Base-by-base conservation (phyloP, 2,113 vertebrate species). In the Pygoscelis antarcticus region DNA sequence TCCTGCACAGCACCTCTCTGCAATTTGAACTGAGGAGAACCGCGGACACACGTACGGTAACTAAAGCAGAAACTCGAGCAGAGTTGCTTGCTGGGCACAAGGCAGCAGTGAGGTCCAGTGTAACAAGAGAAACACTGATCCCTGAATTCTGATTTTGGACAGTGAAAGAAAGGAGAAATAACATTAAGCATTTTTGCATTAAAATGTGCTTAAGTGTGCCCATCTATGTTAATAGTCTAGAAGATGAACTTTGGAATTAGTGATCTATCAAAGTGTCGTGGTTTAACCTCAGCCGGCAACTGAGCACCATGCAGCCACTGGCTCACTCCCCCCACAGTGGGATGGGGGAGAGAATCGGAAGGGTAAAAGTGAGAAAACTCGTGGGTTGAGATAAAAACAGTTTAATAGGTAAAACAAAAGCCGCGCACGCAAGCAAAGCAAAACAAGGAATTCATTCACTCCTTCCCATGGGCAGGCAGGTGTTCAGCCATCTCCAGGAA, bases 41-140 rank as follows among this genome's bases (percentile, higher is more conserved):
- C 0, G 1, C n/a, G 13, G 17, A 44, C 42, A 16, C 9, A 9
- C 0, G 2, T 13, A 11, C 0, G 0, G 42, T n/a, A 44, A 22
- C 13, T 54, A 18, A 62, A 72, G 47, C 26, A 89, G 75, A 58
- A 76, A 29, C 11, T 27, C 0, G 9, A 62, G n/a, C 22, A 6
- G 3, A 17, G 13, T 16, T 36, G 16, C 17, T 60, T 82, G 20
- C 42, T 70, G 60, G 23, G 15, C 22, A 30, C 14, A 34, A 71
- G 74, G 23, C 12, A 70, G 57, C 20, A 38, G 30, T 11, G 44
- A 46, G 44, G 27, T 49, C 42, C 0, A 0, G 47, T 13, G 5
- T 60, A 71, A 36, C 7, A 26, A 42, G 16, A n/a, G 36, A 54
- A 77, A 58, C 30, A 42, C 4, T 1, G 3, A 13, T 25, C n/a